Conservation (phyloP, 37 sponge, comb jelly and placozoan genomes). For the Crambe crambe region DNA sequence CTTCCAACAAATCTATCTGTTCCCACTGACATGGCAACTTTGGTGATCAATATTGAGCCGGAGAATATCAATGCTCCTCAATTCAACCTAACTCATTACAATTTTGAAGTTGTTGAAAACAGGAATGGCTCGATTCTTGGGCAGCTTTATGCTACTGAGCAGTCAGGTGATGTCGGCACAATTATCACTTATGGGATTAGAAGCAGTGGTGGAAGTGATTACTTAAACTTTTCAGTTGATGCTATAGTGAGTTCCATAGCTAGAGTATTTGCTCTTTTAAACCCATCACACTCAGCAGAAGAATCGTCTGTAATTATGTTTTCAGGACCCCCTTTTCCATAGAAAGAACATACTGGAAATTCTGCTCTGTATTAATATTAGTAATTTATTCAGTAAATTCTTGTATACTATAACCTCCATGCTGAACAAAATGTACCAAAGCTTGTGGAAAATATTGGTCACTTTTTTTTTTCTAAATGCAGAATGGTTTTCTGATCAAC, state of each 20-base stretch:
- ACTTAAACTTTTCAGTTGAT: neutral
- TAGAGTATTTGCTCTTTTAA: neutral
- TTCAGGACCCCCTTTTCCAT: too few relatives aligned
- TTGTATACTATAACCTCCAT: too few relatives aligned
- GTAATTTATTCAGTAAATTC: too few relatives aligned
- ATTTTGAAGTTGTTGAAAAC: slow-evolving; percentile 33
- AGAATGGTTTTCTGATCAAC: slow-evolving; percentile 11
- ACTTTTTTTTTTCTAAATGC: too few relatives aligned
- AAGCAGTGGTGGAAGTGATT: neutral
- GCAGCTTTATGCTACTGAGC: slow-evolving; percentile 18
- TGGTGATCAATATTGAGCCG: slow-evolving; percentile 3
- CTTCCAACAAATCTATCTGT: neutral
- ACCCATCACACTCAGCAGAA: too few relatives aligned
- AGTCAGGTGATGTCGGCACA: neutral
- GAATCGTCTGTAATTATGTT: too few relatives aligned
- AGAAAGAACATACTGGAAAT: too few relatives aligned
- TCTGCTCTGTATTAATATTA: too few relatives aligned
- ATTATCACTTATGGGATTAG: slow-evolving; percentile 13
- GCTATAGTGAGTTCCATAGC: neutral
- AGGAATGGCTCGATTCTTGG: slow-evolving; percentile 5
- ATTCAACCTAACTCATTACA: slow-evolving; percentile 29
- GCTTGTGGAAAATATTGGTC: too few relatives aligned
- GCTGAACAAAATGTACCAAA: too few relatives aligned
- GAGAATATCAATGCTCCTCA: slow-evolving; percentile 21
- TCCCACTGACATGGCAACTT: neutral